These are phyloP conservation scores for Amphiprion ocellaris DNA, from an alignment of 2,113 vertebrate genomes.

Conservation along the genomic window DNA sequence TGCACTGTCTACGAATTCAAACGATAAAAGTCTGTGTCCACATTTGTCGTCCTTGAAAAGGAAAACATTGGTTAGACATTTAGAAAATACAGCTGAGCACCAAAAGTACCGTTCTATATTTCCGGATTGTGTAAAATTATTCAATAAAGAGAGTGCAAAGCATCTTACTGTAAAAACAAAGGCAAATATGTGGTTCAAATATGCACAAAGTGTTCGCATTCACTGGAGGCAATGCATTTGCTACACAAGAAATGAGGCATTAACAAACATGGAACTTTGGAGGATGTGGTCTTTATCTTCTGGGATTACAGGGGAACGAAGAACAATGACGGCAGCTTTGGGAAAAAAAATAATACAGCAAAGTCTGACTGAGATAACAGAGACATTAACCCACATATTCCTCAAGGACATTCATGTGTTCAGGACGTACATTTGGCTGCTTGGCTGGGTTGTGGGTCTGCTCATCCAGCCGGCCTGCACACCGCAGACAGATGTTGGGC, in stretches of 20 bases:
- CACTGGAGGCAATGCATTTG: slow-evolving; percentile 4
- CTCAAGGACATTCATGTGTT: slow-evolving; percentile 81
- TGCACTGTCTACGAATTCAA: too few species aligned
- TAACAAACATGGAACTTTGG: slow-evolving; percentile 20
- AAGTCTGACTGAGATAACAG: slow-evolving; percentile 47
- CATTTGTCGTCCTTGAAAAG: slow-evolving; percentile 5
- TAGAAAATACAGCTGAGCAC: slow-evolving; percentile 12
- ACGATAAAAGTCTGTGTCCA: neutral
- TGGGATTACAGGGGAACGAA: neutral
- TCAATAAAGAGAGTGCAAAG: neutral
- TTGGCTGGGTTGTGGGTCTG: slow-evolving; percentile 61
- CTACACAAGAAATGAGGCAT: slow-evolving; percentile 19
- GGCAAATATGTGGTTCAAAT: slow-evolving; percentile 29
- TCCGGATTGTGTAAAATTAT: slow-evolving; percentile 12
- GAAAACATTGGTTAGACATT: slow-evolving; percentile 11
- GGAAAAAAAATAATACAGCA: slow-evolving; percentile 2
- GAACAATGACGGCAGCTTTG: slow-evolving; percentile 13
- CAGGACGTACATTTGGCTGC: slow-evolving; percentile 75
- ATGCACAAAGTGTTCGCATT: neutral
- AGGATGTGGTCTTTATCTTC: slow-evolving; percentile 12
- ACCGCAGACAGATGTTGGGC: slow-evolving; percentile 83
- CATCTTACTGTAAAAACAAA: slow-evolving; percentile 14
- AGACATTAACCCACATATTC: slow-evolving; percentile 78
- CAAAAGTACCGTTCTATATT: slow-evolving; percentile 1
- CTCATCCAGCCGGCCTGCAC: slow-evolving; percentile 73